Percentiles rank a stretch among this genome's conserved stretches.
Evolutionary conservation across 2,888 invertebrate genomes (phyloP).

Genomic region (Diaperis boleti): DNA sequence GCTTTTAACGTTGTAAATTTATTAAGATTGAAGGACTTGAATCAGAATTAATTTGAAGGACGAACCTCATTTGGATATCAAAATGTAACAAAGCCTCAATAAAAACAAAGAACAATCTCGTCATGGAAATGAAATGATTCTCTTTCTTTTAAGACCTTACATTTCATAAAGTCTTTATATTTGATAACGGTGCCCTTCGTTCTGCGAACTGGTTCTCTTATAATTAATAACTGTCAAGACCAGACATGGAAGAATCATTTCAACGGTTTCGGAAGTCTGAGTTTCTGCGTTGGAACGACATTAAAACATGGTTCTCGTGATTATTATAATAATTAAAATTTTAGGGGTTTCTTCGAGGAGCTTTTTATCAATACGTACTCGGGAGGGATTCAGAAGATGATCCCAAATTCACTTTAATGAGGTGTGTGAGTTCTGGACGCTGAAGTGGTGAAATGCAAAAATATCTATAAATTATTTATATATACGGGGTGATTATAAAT

Average conservation of each 20-base stretch:
- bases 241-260: constrained; percentile 9
- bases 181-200: constrained; percentile 1
- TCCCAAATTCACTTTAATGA: too few relatives aligned
- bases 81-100: neutral
- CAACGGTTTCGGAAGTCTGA: neutral
- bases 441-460: too few relatives aligned
- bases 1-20: constrained; percentile 28
- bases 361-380: neutral
- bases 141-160: neutral
- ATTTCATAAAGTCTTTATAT: constrained; percentile 1
- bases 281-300: neutral
- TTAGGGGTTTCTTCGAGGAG: neutral
- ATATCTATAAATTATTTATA: too few relatives aligned
- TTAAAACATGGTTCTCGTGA: constrained; percentile 10
- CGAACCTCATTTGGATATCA: neutral
- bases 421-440: too few relatives aligned
- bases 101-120: neutral
- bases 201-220: neutral
- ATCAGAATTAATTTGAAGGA: neutral
- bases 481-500: too few relatives aligned
- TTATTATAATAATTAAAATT: constrained; percentile 11
- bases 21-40: constrained; percentile 10
- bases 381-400: too few relatives aligned
- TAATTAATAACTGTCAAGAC: constrained; percentile 18
- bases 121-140: constrained; percentile 7